A percentile compares a stretch with the other conserved stretches of the same genome.
phyloP scores from a whole-genome alignment of 2,888 invertebrate genomes.

The Synergus gifuensis region DNA sequence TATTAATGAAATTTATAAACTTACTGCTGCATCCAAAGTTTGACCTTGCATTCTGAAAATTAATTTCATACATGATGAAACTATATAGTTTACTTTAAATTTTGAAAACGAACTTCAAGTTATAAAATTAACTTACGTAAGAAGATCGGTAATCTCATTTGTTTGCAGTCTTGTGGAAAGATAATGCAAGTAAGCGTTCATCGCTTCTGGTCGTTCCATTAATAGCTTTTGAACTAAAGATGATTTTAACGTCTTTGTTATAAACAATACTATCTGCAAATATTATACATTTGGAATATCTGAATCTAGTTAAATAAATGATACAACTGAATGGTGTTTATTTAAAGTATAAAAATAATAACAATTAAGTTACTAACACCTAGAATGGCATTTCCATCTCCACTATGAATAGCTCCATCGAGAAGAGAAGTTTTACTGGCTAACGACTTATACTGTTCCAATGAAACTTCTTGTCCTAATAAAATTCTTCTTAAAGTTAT shows the following conservation, averaged over 20 bases:
- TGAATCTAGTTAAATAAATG: background rate
- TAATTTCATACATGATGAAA: slow-evolving; percentile 14
- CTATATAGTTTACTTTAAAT: slow-evolving; percentile 9
- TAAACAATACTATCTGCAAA: slow-evolving; percentile 85
- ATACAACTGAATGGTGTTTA: background rate
- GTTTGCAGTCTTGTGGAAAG: slow-evolving; percentile 84
- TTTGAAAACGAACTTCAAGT: slow-evolving; percentile 15
- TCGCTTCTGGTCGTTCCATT: slow-evolving; percentile 84
- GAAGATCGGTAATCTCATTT: slow-evolving; percentile 84
- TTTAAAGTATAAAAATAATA: slow-evolving; percentile 5
- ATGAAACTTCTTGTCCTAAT: slow-evolving; percentile 78
- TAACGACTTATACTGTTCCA: slow-evolving; percentile 80
- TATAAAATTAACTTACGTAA: slow-evolving; percentile 81
- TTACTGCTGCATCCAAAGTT: slow-evolving; percentile 84
- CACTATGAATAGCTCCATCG: slow-evolving; percentile 84
- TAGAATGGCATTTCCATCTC: slow-evolving; percentile 88
- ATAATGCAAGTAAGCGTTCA: slow-evolving; percentile 87
- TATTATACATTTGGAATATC: slow-evolving; percentile 32
- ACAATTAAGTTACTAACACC: slow-evolving; percentile 78
- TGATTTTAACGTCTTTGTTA: slow-evolving; percentile 86
- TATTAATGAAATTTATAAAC: slow-evolving; percentile 70
- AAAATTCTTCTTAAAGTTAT: slow-evolving; percentile 79
- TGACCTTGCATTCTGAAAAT: slow-evolving; percentile 83
- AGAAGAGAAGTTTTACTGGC: slow-evolving; percentile 85
- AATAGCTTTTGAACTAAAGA: slow-evolving; percentile 85